A percentile compares a stretch with the other conserved stretches of the same genome.
Evolutionary conservation across 2,113 vertebrate genomes (phyloP).

Genomic region (Lophura nycthemera): DNA sequence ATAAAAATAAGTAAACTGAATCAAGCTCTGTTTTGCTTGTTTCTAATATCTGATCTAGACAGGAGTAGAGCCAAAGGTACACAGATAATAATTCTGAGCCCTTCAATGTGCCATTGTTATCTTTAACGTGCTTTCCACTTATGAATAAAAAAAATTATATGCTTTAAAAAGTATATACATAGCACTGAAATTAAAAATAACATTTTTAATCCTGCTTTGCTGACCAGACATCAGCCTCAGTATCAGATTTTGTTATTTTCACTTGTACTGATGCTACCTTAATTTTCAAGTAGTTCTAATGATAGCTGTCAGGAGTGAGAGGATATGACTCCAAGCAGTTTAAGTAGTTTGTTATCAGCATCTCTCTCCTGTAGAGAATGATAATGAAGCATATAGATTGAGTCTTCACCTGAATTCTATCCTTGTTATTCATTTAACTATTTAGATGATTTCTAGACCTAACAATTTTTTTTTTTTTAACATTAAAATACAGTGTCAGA

Average conservation of each 20-base stretch:
- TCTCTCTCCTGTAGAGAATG: neutral
- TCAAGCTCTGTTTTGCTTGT: neutral
- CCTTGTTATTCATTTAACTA: neutral
- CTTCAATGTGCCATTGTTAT: neutral
- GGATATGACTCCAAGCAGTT: neutral
- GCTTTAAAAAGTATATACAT: neutral
- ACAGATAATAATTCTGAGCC: neutral
- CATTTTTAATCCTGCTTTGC: neutral
- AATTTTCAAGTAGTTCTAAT: slow-evolving; percentile 33
- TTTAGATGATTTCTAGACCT: neutral
- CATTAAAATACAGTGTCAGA: neutral
- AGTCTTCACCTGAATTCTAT: neutral
- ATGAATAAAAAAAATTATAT: neutral
- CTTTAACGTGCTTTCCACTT: neutral
- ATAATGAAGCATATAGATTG: slow-evolving; percentile 5
- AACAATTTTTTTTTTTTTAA: neutral
- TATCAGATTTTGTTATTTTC: neutral
- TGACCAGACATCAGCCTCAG: neutral
- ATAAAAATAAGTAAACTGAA: neutral
- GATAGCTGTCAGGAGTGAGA: neutral
- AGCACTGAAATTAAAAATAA: neutral
- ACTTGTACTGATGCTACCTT: neutral
- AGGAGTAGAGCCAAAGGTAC: neutral
- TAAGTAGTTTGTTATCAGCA: slow-evolving; percentile 6
- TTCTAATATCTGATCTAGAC: neutral